phyloP scores from a whole-genome alignment of 1,140 invertebrate genomes.

The Bombus superbus region DNA sequence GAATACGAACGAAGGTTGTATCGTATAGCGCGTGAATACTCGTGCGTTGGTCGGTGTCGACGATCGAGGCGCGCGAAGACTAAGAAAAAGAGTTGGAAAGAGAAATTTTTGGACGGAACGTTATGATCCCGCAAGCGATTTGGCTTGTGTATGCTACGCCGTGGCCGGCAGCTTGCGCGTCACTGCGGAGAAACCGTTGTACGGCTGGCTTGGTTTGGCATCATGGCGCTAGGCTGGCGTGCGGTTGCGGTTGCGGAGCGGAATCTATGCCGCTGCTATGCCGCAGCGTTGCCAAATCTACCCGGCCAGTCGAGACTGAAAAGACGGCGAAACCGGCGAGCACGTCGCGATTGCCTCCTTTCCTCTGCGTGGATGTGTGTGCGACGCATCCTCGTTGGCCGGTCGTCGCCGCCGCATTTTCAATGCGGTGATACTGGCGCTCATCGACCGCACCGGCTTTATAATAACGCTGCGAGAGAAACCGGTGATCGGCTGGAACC shows the following conservation, averaged over 20 bases:
- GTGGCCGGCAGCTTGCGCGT: constrained; percentile 72
- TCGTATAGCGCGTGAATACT: background rate
- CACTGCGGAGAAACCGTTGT: constrained; percentile 78
- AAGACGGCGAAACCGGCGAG: constrained; percentile 54
- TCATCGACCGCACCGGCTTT: constrained; percentile 39
- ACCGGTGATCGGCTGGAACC: constrained; percentile 39
- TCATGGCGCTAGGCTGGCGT: constrained; percentile 67
- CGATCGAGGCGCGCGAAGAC: background rate
- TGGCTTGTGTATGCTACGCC: constrained; percentile 41
- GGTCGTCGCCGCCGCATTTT: constrained; percentile 8
- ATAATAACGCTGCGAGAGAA: constrained; percentile 39
- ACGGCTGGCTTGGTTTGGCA: constrained; percentile 59
- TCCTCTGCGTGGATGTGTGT: background rate
- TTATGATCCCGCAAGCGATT: constrained; percentile 46
- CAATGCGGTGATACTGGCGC: constrained; percentile 36
- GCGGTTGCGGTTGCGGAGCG: constrained; percentile 77
- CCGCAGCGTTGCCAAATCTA: constrained; percentile 65
- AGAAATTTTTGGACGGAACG: constrained; percentile 41
- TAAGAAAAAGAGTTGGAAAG: constrained; percentile 1
- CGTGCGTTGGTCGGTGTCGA: background rate
- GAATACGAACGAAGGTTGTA: background rate
- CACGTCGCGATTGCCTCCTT: constrained; percentile 25
- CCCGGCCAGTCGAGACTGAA: constrained; percentile 36
- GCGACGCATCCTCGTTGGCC: constrained; percentile 13
- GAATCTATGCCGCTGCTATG: constrained; percentile 74